Percentiles rank a stretch among this genome's conserved stretches.
phyloP scores from a whole-genome alignment of 2,888 invertebrate species.

The Scaptomyza caliginosa region DNA sequence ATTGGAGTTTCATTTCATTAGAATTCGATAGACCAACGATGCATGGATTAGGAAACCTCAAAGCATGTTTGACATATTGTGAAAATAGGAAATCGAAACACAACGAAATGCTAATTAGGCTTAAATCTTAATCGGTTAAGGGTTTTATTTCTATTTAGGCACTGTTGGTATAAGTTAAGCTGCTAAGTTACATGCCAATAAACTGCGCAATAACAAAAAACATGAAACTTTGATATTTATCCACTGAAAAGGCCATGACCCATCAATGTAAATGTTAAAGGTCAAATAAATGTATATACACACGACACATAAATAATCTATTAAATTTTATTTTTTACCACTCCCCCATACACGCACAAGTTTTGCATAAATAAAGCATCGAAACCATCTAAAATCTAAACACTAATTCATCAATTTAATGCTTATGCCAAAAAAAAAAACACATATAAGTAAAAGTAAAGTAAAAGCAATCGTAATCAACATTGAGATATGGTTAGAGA shows the following conservation, averaged over 20 bases:
- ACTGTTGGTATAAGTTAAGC: too few relatives aligned
- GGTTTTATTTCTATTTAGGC: too few relatives aligned
- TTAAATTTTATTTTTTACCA: too few relatives aligned
- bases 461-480: constrained; percentile 43
- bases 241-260: constrained; percentile 15
- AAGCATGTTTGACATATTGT: background rate
- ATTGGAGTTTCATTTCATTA: constrained; percentile 32
- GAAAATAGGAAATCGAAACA: background rate
- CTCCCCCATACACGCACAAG: background rate
- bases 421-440: constrained; percentile 20
- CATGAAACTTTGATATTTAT: background rate
- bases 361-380: background rate
- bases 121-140: too few relatives aligned
- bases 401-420: constrained; percentile 68
- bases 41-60: constrained; percentile 8
- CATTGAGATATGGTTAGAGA: constrained; percentile 27
- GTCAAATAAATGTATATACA: constrained; percentile 5
- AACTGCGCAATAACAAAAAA: background rate
- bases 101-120: background rate
- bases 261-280: constrained; percentile 4
- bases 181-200: background rate
- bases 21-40: constrained; percentile 22
- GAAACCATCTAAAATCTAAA: constrained; percentile 35
- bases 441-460: background rate
- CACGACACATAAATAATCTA: constrained; percentile 5